These are phyloP conservation scores for Drosophila pruinosa DNA, from an alignment of 1,140 invertebrate species.

Conservation along the genomic window DNA sequence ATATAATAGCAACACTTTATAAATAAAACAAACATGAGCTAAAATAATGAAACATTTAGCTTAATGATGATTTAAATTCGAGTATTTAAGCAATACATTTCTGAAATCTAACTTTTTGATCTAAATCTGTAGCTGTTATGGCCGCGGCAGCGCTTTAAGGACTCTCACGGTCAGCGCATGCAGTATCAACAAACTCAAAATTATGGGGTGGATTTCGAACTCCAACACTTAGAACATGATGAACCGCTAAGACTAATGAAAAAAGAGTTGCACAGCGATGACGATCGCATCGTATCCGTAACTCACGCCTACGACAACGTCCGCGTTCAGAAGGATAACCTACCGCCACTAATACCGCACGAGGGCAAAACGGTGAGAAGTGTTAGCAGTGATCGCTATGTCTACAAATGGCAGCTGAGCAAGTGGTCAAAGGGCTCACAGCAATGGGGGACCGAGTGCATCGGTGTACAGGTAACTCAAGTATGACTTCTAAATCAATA, in stretches of 20 bases:
- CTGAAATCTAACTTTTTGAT: slow-evolving; percentile 1
- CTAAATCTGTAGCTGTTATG: slow-evolving; percentile 85
- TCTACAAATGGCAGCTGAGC: slow-evolving; percentile 91
- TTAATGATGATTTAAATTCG: not conserved
- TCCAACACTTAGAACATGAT: slow-evolving; percentile 65
- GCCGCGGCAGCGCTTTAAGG: slow-evolving; percentile 88
- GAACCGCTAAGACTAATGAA: slow-evolving; percentile 52
- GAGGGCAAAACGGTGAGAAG: not conserved
- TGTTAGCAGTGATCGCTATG: slow-evolving; percentile 83
- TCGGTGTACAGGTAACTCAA: slow-evolving; percentile 74
- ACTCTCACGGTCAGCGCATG: slow-evolving; percentile 85
- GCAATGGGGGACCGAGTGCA: slow-evolving; percentile 91
- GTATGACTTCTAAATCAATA: too few relatives aligned
- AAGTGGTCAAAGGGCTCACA: slow-evolving; percentile 94
- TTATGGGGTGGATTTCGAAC: slow-evolving; percentile 69
- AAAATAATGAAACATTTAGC: too few relatives aligned
- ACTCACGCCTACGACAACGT: slow-evolving; percentile 28
- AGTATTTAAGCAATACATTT: slow-evolving; percentile 24
- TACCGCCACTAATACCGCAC: too few relatives aligned
- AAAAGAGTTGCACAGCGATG: slow-evolving; percentile 58
- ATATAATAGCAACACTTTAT: too few relatives aligned
- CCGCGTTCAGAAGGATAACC: too few relatives aligned
- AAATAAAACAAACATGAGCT: too few relatives aligned
- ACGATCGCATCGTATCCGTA: slow-evolving; percentile 12
- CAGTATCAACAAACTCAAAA: slow-evolving; percentile 77